Conservation (phyloP, 2,888 invertebrate species). For the Tenthredo scrophulariae region DNA sequence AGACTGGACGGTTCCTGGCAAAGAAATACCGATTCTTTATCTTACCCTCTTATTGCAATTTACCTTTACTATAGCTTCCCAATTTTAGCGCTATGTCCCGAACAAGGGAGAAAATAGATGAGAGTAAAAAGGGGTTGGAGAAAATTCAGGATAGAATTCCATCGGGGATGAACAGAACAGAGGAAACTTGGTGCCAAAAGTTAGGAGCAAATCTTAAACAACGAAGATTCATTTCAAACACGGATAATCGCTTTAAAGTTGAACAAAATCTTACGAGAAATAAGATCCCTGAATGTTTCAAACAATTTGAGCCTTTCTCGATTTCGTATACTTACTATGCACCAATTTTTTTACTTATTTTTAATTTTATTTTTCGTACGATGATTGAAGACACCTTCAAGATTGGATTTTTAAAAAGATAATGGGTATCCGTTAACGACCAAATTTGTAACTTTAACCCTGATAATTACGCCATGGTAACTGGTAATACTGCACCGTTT, state of each 20-base stretch:
- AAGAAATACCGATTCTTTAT: slow-evolving; percentile 32
- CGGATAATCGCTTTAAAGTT: background rate
- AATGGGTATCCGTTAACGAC: background rate
- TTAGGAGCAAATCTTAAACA: slow-evolving; percentile 17
- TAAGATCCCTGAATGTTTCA: background rate
- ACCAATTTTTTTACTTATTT: background rate
- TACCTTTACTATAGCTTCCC: slow-evolving; percentile 7
- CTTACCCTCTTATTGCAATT: slow-evolving; percentile 40
- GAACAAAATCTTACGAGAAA: background rate
- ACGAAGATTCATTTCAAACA: slow-evolving; percentile 35
- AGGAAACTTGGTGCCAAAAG: slow-evolving; percentile 17
- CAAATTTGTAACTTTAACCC: slow-evolving; percentile 3
- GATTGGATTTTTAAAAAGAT: background rate
- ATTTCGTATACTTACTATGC: background rate
- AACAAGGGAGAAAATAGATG: slow-evolving; percentile 31
- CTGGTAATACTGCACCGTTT: slow-evolving; percentile 17
- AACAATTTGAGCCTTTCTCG: background rate
- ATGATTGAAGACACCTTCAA: background rate
- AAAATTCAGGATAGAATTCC: slow-evolving; percentile 3
- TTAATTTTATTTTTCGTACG: background rate
- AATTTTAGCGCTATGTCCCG: slow-evolving; percentile 10
- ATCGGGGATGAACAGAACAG: slow-evolving; percentile 1
- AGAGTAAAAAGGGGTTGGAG: slow-evolving; percentile 20
- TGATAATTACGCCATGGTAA: slow-evolving; percentile 19
- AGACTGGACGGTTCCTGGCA: background rate